Conservation (phyloP, 2,113 vertebrate genomes). For the Lamprologus ornatipinnis region DNA sequence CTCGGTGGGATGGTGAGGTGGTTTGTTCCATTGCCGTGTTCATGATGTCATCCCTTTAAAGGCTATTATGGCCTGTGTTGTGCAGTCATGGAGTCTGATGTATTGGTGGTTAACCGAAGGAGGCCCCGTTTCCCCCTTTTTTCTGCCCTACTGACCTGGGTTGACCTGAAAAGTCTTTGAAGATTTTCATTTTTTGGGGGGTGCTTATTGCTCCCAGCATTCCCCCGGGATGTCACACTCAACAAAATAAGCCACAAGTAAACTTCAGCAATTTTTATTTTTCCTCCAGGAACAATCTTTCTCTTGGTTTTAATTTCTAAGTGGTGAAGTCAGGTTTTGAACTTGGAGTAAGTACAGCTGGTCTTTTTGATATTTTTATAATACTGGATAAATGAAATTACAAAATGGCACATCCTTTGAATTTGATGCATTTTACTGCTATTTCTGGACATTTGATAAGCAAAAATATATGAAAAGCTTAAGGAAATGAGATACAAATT, state of each 20-base stretch:
- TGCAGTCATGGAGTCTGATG: slow-evolving; percentile 20
- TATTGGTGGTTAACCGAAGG: slow-evolving; percentile 40
- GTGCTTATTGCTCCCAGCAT: not conserved
- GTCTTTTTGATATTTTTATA: not conserved
- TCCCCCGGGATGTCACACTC: not conserved
- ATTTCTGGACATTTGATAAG: not conserved
- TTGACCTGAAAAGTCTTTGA: slow-evolving; percentile 6
- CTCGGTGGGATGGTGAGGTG: slow-evolving; percentile 25
- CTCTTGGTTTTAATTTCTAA: not conserved
- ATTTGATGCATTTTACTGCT: not conserved
- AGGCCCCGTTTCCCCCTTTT: not conserved
- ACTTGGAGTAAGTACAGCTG: not conserved
- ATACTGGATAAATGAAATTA: not conserved
- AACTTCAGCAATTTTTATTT: not conserved
- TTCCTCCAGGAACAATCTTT: not conserved
- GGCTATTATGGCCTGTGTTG: slow-evolving; percentile 11
- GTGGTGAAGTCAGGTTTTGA: not conserved
- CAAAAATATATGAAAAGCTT: not conserved
- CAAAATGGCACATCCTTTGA: not conserved
- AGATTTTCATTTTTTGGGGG: not conserved
- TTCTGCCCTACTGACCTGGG: slow-evolving; percentile 18
- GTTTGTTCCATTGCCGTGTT: slow-evolving; percentile 56
- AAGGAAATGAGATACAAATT: not conserved
- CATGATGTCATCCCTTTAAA: slow-evolving; percentile 58
- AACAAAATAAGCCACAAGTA: not conserved